These are phyloP conservation scores for Cyphomyrus plagiostoma DNA, from an alignment of 2,113 vertebrate genomes.

Conservation along the genomic window DNA sequence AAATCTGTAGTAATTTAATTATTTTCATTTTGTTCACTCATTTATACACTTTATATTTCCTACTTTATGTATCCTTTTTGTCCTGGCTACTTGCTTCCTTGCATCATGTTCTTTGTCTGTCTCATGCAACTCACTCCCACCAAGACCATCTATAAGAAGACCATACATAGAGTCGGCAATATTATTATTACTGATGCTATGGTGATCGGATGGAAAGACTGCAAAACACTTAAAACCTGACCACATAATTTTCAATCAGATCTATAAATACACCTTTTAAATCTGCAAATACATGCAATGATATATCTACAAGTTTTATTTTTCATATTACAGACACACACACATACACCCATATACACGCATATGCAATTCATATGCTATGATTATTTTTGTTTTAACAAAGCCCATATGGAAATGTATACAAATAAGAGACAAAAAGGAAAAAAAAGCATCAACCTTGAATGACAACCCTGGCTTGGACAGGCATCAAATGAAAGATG, in stretches of 20 bases:
- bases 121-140: too few species aligned
- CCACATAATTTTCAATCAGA: not conserved
- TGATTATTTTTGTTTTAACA: not conserved
- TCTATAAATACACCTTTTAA: not conserved
- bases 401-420: constrained; percentile 1
- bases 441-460: not conserved
- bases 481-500: not conserved
- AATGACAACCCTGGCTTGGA: not conserved
- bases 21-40: too few species aligned
- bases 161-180: not conserved
- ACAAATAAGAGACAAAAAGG: not conserved
- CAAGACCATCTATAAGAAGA: too few species aligned
- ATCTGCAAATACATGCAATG: not conserved
- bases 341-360: not conserved
- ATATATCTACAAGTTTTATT: not conserved
- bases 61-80: too few species aligned
- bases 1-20: too few species aligned
- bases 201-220: not conserved
- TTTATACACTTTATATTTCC: too few species aligned
- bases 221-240: not conserved
- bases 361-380: not conserved
- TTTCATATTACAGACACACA: not conserved
- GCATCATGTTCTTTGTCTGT: too few species aligned
- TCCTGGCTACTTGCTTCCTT: too few species aligned
- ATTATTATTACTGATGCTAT: not conserved